Conservation (phyloP, 2,888 invertebrate species). For the Catonia carolina region DNA sequence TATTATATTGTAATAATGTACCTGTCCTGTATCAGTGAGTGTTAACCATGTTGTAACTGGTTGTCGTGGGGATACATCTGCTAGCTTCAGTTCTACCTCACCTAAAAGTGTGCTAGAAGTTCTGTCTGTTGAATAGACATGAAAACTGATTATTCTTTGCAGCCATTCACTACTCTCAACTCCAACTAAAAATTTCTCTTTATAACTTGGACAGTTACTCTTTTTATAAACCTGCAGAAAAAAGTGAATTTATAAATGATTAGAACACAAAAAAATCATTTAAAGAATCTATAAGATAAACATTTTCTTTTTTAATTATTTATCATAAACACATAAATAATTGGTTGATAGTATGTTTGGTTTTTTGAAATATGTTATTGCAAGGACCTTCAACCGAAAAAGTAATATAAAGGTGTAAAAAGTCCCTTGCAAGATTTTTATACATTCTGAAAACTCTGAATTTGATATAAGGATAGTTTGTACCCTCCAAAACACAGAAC, state of each 20-base stretch:
- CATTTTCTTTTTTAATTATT: no score
- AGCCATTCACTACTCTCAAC: constrained; percentile 53
- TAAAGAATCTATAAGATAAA: no score
- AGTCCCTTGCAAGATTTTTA: no score
- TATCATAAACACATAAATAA: no score
- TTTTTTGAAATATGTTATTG: no score
- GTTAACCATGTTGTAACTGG: constrained; percentile 74
- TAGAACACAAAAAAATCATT: neutral
- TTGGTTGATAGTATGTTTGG: no score
- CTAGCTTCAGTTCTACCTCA: constrained; percentile 61
- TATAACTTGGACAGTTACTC: constrained; percentile 64
- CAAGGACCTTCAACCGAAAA: no score
- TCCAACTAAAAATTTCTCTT: constrained; percentile 65
- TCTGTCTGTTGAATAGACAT: constrained; percentile 59
- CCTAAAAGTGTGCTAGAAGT: constrained; percentile 57
- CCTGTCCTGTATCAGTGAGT: constrained; percentile 64
- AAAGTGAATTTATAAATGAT: neutral
- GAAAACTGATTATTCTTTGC: constrained; percentile 55
- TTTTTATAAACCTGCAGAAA: constrained; percentile 53
- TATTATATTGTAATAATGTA: no score
- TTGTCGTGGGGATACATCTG: constrained; percentile 55
- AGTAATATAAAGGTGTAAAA: no score
- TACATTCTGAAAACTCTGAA: no score
- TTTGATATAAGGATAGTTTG: no score
- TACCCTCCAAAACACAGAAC: no score